A percentile compares a stretch with the other conserved stretches of the same genome.
phyloP scores from a whole-genome alignment of 2,113 vertebrate species.

The Notarius quadriscutis region DNA sequence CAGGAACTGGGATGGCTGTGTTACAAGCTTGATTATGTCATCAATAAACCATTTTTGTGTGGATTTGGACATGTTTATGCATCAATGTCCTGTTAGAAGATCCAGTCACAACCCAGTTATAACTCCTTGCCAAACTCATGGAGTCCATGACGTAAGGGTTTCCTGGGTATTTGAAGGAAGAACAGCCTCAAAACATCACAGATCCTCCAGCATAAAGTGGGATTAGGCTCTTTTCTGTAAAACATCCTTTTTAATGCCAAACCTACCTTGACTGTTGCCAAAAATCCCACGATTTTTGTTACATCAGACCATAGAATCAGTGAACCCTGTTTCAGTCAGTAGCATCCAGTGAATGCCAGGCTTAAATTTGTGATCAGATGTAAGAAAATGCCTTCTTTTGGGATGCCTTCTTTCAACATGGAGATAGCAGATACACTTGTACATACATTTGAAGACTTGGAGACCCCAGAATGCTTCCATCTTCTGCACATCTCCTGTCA shows the following conservation, averaged over 20 bases:
- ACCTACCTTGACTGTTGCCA: no score
- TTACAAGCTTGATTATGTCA: not conserved
- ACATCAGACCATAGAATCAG: not conserved
- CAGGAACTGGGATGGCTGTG: not conserved
- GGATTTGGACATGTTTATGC: not conserved
- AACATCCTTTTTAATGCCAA: no score
- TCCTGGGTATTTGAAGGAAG: no score
- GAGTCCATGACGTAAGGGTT: no score
- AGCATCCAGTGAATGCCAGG: not conserved
- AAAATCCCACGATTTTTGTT: no score
- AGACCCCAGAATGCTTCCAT: not conserved
- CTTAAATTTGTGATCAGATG: no score
- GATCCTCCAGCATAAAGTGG: no score
- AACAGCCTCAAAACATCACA: no score
- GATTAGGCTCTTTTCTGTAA: no score
- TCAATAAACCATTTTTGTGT: not conserved
- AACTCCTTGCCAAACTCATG: no score
- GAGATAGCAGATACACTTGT: not conserved
- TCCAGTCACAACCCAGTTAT: no score
- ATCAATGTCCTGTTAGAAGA: not conserved
- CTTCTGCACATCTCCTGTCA: not conserved
- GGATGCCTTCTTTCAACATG: not conserved
- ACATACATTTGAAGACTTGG: not conserved
- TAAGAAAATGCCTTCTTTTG: no score
- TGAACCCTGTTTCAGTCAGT: not conserved